phyloP scores from a whole-genome alignment of 2,888 invertebrate species.

The Trissoscelio sp. region DNA sequence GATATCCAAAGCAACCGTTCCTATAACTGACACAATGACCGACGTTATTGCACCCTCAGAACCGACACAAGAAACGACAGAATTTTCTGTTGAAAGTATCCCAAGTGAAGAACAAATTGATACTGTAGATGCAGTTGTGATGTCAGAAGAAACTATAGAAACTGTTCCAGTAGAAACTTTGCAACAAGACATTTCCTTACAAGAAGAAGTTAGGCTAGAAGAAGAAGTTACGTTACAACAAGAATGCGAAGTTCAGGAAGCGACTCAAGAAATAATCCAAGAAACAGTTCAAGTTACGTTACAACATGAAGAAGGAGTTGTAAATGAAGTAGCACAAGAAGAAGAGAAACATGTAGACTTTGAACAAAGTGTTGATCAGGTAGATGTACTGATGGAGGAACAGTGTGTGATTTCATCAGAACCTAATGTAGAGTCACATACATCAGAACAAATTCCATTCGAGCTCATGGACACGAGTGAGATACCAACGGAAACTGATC shows the following conservation, averaged over 20 bases:
- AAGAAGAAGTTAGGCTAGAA: not conserved
- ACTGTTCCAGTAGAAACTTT: not conserved
- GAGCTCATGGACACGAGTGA: conserved; percentile 71
- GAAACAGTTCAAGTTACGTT: not conserved
- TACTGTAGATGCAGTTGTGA: not conserved
- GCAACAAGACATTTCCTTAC: not conserved
- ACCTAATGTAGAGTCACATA: conserved; percentile 69
- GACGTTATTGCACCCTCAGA: conserved; percentile 68
- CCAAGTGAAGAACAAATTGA: conserved; percentile 21
- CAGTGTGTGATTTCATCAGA: conserved; percentile 71
- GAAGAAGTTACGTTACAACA: not conserved
- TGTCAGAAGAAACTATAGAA: conserved; percentile 19
- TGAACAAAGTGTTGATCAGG: not conserved
- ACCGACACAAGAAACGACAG: conserved; percentile 61
- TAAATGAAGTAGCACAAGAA: not conserved
- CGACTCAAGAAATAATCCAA: no score
- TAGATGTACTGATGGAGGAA: conserved; percentile 66
- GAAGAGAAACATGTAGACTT: not conserved
- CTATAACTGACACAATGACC: conserved; percentile 59
- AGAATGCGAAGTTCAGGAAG: not conserved
- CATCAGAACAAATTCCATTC: conserved; percentile 66
- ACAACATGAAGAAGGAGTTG: not conserved
- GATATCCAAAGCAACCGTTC: conserved; percentile 72
- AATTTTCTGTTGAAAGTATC: conserved; percentile 59
- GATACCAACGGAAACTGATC: conserved; percentile 20